Conservation (phyloP, 2,113 vertebrate species). For the Colius striatus region DNA sequence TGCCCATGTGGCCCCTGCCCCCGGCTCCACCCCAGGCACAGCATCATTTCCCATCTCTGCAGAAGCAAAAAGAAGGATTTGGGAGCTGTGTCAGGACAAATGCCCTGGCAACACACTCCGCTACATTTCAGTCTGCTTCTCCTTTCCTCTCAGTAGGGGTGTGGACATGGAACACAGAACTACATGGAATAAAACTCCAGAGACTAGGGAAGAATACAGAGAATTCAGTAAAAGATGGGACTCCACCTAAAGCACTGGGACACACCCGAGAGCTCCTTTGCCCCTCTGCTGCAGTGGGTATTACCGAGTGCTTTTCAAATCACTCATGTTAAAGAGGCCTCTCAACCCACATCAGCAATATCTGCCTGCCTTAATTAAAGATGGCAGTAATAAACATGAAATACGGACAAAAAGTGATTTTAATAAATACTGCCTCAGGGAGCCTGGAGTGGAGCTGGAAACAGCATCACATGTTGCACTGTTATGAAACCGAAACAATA, state of each 20-base stretch:
- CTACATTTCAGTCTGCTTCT: too few species aligned
- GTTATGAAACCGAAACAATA: not conserved
- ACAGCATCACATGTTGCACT: not conserved
- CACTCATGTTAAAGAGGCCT: conserved; percentile 6
- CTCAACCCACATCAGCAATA: not conserved
- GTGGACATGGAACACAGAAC: not conserved
- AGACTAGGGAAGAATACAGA: not conserved
- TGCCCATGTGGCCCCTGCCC: too few species aligned
- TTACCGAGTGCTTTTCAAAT: not conserved
- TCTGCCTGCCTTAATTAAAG: conserved; percentile 68
- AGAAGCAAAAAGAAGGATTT: not conserved
- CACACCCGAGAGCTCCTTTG: not conserved
- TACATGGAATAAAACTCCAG: not conserved
- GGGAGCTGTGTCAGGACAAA: not conserved
- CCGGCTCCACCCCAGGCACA: too few species aligned
- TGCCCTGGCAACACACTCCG: not conserved
- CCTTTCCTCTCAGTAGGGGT: not conserved
- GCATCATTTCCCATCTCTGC: not conserved
- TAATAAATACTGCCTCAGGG: not conserved
- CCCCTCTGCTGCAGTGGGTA: not conserved
- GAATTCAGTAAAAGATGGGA: not conserved
- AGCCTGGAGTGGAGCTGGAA: not conserved
- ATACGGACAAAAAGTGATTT: not conserved
- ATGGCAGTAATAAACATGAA: conserved; percentile 50
- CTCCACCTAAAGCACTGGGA: rapidly evolving